Evolutionary conservation across 2,888 invertebrate species (phyloP).

Genomic region (Silvanus unidentatus): DNA sequence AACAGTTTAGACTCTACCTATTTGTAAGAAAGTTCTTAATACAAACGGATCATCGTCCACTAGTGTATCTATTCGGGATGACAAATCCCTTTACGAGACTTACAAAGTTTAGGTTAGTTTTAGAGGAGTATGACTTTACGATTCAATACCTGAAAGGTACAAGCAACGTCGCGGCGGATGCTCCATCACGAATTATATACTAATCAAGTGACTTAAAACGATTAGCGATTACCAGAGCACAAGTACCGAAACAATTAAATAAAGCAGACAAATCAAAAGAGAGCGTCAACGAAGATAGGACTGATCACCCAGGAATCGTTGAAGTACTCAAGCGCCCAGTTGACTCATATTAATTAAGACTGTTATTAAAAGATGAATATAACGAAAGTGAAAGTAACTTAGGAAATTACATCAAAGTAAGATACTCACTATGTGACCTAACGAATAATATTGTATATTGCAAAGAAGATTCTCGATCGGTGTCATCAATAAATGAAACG

Average conservation of each 20-base stretch:
- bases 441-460: conserved; percentile 7
- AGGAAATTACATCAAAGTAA: conserved; percentile 4
- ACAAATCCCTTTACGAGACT: conserved; percentile 1
- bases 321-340: conserved; percentile 11
- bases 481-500: conserved; percentile 7
- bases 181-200: conserved; percentile 6
- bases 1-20: conserved; percentile 9
- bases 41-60: conserved; percentile 7
- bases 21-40: conserved; percentile 9
- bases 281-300: conserved; percentile 4
- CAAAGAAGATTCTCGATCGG: conserved; percentile 9
- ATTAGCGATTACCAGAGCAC: conserved; percentile 1
- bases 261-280: not conserved
- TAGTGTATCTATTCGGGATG: conserved; percentile 2
- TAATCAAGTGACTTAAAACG: not conserved
- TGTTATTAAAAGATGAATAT: not conserved
- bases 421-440: not conserved
- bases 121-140: conserved; percentile 12
- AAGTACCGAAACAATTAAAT: not conserved
- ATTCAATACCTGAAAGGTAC: conserved; percentile 5
- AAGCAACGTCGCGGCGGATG: conserved; percentile 10
- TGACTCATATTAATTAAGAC: conserved; percentile 8
- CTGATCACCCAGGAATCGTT: conserved; percentile 14
- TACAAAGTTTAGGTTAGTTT: conserved; percentile 1
- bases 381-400: conserved; percentile 3